These are phyloP conservation scores for Dipodomys merriami DNA, from an alignment of 2,113 vertebrate species.

Conservation along the genomic window DNA sequence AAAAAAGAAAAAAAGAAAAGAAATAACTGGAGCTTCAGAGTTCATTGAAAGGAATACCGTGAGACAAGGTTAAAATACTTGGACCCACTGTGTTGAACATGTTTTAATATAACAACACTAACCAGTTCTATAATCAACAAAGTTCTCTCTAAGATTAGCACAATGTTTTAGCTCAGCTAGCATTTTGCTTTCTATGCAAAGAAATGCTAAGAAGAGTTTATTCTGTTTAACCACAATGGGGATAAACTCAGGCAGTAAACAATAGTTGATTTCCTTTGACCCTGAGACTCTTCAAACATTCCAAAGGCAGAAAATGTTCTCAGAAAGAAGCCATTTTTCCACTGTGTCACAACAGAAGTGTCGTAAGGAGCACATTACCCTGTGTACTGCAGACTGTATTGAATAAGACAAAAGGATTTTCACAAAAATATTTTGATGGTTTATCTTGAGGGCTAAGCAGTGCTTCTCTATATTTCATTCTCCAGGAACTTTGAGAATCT, in stretches of 20 bases:
- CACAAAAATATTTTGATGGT: no score
- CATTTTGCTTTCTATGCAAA: conserved; percentile 48
- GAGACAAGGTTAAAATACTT: not conserved
- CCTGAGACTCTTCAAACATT: no score
- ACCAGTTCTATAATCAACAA: conserved; percentile 15
- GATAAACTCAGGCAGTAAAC: not conserved
- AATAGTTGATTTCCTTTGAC: no score
- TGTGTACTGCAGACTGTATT: not conserved
- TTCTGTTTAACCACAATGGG: conserved; percentile 45
- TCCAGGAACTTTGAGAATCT: conserved; percentile 63
- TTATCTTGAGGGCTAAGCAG: no score
- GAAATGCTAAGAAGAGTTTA: no score
- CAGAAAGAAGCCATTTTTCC: not conserved
- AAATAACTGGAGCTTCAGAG: not conserved
- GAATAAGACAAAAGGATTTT: not conserved
- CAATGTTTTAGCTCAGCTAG: conserved; percentile 64
- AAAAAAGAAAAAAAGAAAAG: no score
- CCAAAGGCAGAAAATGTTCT: conserved; percentile 33
- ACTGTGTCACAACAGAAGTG: not conserved
- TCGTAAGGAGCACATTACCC: no score
- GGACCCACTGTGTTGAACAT: not conserved
- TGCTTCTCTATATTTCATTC: no score
- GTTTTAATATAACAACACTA: conserved; percentile 58
- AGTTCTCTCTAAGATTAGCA: conserved; percentile 69
- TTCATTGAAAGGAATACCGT: not conserved